phyloP scores from a whole-genome alignment of 2,888 invertebrate genomes.

The Acrocyrtus sp. region DNA sequence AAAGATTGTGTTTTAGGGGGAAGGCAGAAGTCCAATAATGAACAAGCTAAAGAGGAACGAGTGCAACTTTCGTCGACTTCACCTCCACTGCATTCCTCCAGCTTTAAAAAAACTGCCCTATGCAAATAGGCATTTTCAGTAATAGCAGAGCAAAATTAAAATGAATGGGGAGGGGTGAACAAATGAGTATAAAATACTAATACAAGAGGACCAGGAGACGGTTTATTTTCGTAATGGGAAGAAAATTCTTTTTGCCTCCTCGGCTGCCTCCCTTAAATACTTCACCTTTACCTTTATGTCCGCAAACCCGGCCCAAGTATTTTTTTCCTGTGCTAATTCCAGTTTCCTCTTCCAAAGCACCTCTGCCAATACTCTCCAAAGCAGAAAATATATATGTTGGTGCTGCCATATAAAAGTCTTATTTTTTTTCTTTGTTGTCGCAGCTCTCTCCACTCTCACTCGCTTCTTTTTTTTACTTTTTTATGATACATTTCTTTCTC shows the following conservation, averaged over 20 bases:
- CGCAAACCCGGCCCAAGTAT: background rate
- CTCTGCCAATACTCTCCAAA: background rate
- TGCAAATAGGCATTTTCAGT: background rate
- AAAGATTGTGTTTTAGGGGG: constrained; percentile 27
- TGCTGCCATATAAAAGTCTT: too few species aligned
- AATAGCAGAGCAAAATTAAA: background rate
- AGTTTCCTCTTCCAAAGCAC: background rate
- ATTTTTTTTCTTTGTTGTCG: background rate
- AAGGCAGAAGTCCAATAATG: too few species aligned
- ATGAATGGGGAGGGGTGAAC: background rate
- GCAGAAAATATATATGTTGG: too few species aligned
- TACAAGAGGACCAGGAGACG: too few species aligned
- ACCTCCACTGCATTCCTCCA: too few species aligned
- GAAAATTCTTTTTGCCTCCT: too few species aligned
- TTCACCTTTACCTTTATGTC: too few species aligned
- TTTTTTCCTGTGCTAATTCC: background rate
- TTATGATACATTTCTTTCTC: background rate
- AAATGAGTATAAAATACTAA: background rate
- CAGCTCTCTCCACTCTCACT: background rate
- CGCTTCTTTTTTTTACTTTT: background rate
- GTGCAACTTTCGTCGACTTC: too few species aligned
- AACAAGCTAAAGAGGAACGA: background rate
- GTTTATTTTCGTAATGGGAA: too few species aligned
- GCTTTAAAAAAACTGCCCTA: too few species aligned
- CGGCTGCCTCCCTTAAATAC: too few species aligned